These are phyloP conservation scores for Tonatia bakeri DNA, from an alignment of 2,113 vertebrate genomes.

Conservation along the genomic window DNA sequence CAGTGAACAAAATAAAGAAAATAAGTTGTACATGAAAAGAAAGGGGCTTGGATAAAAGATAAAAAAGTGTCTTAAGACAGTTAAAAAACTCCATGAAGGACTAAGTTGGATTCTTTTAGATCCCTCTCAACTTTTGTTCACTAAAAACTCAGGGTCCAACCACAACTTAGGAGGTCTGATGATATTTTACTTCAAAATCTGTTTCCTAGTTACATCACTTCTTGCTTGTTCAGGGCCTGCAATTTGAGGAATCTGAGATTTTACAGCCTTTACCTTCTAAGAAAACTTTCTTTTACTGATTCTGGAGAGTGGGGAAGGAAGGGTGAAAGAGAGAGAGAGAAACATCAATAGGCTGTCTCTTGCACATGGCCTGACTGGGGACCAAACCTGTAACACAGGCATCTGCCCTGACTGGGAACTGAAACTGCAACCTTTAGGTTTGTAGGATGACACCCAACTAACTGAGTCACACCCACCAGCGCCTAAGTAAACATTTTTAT, in stretches of 20 bases:
- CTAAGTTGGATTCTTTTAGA: background rate
- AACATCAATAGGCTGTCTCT: no score
- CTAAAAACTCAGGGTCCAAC: background rate
- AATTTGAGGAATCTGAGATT: conserved; percentile 17
- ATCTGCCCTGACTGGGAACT: no score
- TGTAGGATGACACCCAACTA: no score
- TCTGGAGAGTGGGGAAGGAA: no score
- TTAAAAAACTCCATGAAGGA: background rate
- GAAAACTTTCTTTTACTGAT: background rate
- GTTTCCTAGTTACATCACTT: background rate
- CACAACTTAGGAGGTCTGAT: background rate
- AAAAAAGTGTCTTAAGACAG: background rate
- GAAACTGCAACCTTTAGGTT: no score
- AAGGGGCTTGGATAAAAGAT: background rate
- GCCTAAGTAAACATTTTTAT: background rate
- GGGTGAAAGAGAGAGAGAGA: no score
- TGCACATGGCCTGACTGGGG: no score
- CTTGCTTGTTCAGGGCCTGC: background rate
- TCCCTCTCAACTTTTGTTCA: background rate
- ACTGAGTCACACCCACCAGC: no score
- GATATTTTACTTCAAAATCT: conserved; percentile 6
- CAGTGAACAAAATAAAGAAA: background rate
- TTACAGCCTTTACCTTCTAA: background rate
- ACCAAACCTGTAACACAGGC: no score
- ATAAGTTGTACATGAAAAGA: background rate